Percentiles rank a stretch among this genome's conserved stretches.
Conservation (phyloP, 1,140 invertebrate species). For the Samia ricini region DNA sequence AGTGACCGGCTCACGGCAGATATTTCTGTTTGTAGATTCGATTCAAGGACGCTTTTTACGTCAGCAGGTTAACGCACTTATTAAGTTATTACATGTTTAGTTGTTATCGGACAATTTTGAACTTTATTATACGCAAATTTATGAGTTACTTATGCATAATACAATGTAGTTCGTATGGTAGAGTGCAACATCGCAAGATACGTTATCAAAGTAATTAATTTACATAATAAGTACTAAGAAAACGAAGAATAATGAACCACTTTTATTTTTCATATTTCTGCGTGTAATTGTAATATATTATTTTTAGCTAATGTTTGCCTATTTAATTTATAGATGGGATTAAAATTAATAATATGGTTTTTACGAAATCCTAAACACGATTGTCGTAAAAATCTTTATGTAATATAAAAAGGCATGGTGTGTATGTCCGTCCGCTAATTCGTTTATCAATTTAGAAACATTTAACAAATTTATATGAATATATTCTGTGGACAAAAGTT, state of each 20-base stretch:
- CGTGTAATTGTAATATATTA: too few relatives aligned
- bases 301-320: too few relatives aligned
- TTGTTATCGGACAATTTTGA: constrained; percentile 20
- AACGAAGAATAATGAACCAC: neutral
- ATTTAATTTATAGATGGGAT: too few relatives aligned
- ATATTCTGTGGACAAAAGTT: too few relatives aligned
- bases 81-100: constrained; percentile 17
- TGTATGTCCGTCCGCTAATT: too few relatives aligned
- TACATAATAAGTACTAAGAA: neutral
- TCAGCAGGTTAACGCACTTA: constrained; percentile 43
- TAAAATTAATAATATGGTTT: too few relatives aligned
- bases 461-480: too few relatives aligned
- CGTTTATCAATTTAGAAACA: too few relatives aligned
- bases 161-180: neutral
- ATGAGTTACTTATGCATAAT: neutral
- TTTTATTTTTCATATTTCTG: too few relatives aligned
- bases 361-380: too few relatives aligned
- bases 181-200: neutral
- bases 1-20: constrained; percentile 44
- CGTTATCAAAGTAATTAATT: neutral
- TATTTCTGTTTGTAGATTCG: constrained; percentile 60
- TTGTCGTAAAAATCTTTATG: too few relatives aligned
- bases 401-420: too few relatives aligned
- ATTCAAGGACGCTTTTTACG: constrained; percentile 63
- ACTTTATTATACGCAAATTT: constrained; percentile 22